phyloP scores from a whole-genome alignment of 2,113 vertebrate species.

The Elephantulus edwardii region DNA sequence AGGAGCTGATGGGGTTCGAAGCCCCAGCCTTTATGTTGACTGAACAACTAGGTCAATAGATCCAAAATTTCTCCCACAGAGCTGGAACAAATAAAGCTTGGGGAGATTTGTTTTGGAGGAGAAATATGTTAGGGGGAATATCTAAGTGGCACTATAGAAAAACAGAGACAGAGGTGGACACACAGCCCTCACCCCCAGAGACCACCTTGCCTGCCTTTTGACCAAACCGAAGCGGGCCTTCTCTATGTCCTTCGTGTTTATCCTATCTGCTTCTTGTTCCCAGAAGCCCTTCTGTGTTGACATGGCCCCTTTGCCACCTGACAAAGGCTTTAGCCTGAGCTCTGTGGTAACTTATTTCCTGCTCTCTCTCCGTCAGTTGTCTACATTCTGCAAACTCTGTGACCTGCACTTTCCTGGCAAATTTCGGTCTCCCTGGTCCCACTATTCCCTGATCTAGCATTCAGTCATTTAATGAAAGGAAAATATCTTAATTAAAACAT shows the following conservation, averaged over 20 bases:
- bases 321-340: not conserved
- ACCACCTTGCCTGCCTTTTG: not conserved
- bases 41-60: too few relatives aligned
- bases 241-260: not conserved
- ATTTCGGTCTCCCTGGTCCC: conserved; percentile 52
- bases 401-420: conserved; percentile 42
- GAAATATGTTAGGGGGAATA: not conserved
- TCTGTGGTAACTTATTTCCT: not conserved
- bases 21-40: too few relatives aligned
- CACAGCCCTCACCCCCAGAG: not conserved
- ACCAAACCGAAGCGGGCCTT: not conserved
- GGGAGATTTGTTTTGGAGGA: not conserved
- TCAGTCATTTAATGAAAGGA: conserved; percentile 60
- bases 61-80: not conserved
- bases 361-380: not conserved
- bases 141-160: not conserved
- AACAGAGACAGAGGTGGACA: not conserved
- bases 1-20: too few relatives aligned
- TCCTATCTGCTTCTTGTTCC: not conserved
- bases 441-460: conserved; percentile 63
- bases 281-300: not conserved
- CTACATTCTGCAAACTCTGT: not conserved
- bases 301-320: not conserved
- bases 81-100: not conserved
- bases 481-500: conserved; percentile 72